A percentile compares a stretch with the other conserved stretches of the same genome.
These are phyloP conservation scores for Tholera decimalis DNA, from an alignment of 2,888 invertebrate genomes.

Conservation along the genomic window DNA sequence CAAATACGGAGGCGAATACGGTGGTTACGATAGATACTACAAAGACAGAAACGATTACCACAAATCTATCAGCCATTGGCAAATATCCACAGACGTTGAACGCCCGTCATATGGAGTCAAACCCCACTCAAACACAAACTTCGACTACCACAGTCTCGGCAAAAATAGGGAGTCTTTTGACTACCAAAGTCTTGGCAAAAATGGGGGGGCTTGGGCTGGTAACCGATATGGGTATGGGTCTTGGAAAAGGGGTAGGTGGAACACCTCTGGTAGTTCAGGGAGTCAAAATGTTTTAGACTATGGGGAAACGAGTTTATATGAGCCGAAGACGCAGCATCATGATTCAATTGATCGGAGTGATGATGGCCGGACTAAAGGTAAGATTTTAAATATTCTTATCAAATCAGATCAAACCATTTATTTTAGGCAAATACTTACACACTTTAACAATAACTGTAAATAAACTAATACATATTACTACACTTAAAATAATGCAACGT, in stretches of 20 bases:
- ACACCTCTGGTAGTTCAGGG: conserved; percentile 75
- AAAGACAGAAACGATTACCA: conserved; percentile 84
- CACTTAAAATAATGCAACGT: too few relatives aligned
- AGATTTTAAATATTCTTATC: not conserved
- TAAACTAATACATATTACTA: too few relatives aligned
- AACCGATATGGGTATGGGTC: conserved; percentile 78
- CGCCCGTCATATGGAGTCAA: conserved; percentile 77
- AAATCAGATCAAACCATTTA: too few relatives aligned
- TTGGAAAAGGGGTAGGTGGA: conserved; percentile 84
- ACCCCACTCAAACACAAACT: conserved; percentile 71
- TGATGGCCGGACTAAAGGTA: conserved; percentile 78
- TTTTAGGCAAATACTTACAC: too few relatives aligned
- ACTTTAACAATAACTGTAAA: too few relatives aligned
- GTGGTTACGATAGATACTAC: conserved; percentile 80
- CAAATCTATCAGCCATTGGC: conserved; percentile 90
- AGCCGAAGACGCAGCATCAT: conserved; percentile 60
- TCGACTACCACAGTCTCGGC: conserved; percentile 86
- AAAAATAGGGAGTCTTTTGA: conserved; percentile 80
- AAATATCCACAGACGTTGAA: conserved; percentile 80
- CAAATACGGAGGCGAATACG: conserved; percentile 92
- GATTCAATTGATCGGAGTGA: conserved; percentile 73
- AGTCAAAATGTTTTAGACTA: conserved; percentile 72
- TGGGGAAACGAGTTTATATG: conserved; percentile 72
- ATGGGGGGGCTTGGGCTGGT: conserved; percentile 53
- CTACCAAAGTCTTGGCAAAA: conserved; percentile 81